These are phyloP conservation scores for Pheosia gnoma DNA, from an alignment of 2,888 invertebrate species.

Conservation along the genomic window DNA sequence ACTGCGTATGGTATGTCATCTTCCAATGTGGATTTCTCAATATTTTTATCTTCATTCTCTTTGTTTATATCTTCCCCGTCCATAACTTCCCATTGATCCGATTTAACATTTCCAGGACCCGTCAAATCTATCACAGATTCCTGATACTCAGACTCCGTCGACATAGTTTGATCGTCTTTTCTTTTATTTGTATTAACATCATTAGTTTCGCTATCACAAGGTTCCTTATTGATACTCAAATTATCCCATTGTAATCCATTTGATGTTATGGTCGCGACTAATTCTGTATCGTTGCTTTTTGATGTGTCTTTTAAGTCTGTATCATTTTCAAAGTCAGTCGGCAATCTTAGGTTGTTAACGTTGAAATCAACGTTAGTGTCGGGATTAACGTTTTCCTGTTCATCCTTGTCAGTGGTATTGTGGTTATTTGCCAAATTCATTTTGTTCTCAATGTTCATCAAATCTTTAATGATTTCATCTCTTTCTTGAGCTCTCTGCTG, in stretches of 20 bases:
- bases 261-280: constrained; percentile 38
- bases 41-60: constrained; percentile 49
- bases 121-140: constrained; percentile 60
- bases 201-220: constrained; percentile 21
- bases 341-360: constrained; percentile 31
- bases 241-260: constrained; percentile 51
- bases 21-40: constrained; percentile 46
- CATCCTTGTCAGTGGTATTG: constrained; percentile 37
- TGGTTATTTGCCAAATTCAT: constrained; percentile 56
- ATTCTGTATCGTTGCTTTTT: constrained; percentile 34
- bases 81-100: constrained; percentile 52
- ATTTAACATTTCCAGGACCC: constrained; percentile 42
- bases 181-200: constrained; percentile 11
- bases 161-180: constrained; percentile 36
- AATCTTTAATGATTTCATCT: constrained; percentile 75
- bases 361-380: constrained; percentile 45
- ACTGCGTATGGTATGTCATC: constrained; percentile 77
- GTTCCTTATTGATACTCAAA: constrained; percentile 48
- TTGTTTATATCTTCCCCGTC: constrained; percentile 46
- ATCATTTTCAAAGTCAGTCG: constrained; percentile 39
- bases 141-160: constrained; percentile 38
- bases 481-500: constrained; percentile 63
- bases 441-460: constrained; percentile 75
- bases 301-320: constrained; percentile 30
- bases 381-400: constrained; percentile 35